phyloP scores from a whole-genome alignment of 2,888 invertebrate genomes.

The Torymus texanus region DNA sequence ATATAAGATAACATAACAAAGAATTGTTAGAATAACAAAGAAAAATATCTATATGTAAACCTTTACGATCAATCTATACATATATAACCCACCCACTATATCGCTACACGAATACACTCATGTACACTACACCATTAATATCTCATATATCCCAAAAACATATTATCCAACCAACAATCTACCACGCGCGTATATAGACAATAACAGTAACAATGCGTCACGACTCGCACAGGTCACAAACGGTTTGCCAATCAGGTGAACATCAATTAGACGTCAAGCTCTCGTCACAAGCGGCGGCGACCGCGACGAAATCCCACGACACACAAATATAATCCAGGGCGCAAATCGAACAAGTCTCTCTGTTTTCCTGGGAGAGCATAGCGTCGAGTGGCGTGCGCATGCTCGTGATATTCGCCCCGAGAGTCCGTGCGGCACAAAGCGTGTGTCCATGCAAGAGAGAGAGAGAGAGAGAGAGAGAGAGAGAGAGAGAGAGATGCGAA shows the following conservation, averaged over 20 bases:
- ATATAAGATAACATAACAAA: no score
- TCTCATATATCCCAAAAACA: no score
- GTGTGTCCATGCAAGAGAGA: not conserved
- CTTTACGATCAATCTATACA: no score
- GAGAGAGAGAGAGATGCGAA: not conserved
- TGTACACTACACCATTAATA: no score
- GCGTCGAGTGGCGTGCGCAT: not conserved
- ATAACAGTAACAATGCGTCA: no score
- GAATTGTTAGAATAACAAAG: no score
- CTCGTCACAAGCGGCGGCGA: not conserved
- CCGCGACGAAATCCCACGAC: not conserved
- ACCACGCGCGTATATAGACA: no score
- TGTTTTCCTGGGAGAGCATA: slow-evolving; percentile 3
- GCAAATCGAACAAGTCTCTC: slow-evolving; percentile 43
- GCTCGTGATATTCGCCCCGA: slow-evolving; percentile 17
- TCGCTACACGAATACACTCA: no score
- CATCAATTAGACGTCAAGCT: slow-evolving; percentile 20
- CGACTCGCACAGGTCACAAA: not conserved
- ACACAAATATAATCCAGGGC: slow-evolving; percentile 33
- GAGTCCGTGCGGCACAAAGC: not conserved
- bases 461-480: no score
- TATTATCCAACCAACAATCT: no score
- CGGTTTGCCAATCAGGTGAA: slow-evolving; percentile 24
- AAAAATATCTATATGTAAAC: no score
- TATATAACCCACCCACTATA: no score